Base-by-base conservation (phyloP, 2,888 invertebrate genomes). In the Oligia fasciuncula region DNA sequence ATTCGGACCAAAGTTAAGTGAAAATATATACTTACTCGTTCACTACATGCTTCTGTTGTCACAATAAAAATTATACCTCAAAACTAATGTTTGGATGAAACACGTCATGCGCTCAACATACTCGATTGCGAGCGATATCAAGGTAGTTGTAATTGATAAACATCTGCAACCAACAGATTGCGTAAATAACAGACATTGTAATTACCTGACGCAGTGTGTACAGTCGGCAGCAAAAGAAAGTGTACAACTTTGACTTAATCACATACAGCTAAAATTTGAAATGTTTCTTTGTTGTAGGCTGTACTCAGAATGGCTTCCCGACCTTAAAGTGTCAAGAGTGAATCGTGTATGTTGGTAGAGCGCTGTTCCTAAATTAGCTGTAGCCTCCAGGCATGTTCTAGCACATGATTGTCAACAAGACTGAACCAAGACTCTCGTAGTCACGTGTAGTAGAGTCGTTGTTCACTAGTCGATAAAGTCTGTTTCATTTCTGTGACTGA, bases 1-100 rank as follows among this genome's bases (percentile, higher is more conserved):
- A 85, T 75, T 85, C 76, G 81, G 87, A 81, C 87, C 85, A 81
- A 87, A 87, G 85, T 80, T 85, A 85, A 85, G 87, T 85, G 87
- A 87, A 85, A 81, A 85, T 85, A 87, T 76, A 72, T 73, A 85
- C 76, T 85, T 79, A 71, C 60, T 63, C 66, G 57, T 68, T 72
- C 71, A 71, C n/a, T 19, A 62, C 62, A 66, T 65, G 51, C 43
- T 51, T 65, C 14, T 69, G 75, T 77, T 57, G 81, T 84, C 49
- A 68, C 84, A 80, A 77, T 80, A 76, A 78, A 68, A 80, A 66
- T 78, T 77, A 74, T 62, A 85, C 86, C 88, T 84, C 89, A 67
- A 80, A 83, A 75, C 81, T 40, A 29, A 77, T 72, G 66, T 73
- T 79, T n/a, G 72, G 19, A 79, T 68, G 69, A 76, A 69, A 70